Evolutionary conservation across 2,797 vertebrate species (phyloP).

Genomic region (Cyclura pinguis): DNA sequence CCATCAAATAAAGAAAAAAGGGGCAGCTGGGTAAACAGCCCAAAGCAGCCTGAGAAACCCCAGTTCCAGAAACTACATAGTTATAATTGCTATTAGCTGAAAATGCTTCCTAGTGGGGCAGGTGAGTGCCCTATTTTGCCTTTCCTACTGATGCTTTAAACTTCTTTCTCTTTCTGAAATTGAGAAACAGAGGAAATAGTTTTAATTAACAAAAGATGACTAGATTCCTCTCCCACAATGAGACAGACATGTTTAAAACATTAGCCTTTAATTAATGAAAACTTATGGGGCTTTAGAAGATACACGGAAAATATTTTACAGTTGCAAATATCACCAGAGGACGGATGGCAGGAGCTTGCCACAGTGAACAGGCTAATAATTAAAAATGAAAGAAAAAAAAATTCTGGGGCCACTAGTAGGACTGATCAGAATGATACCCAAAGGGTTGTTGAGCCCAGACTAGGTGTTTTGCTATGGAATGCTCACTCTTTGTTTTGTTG

Average conservation of each 20-base stretch:
- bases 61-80: not conserved
- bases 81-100: not conserved
- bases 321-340: not conserved
- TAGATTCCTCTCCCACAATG: not conserved
- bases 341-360: too few species aligned
- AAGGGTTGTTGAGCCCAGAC: too few species aligned
- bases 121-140: not conserved
- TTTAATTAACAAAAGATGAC: not conserved
- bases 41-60: not conserved
- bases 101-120: slow-evolving; percentile 10
- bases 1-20: not conserved
- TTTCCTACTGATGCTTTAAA: not conserved
- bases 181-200: fast-evolving
- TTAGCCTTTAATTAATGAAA: not conserved
- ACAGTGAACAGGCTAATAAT: too few species aligned
- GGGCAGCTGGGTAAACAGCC: not conserved
- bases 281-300: not conserved
- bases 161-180: not conserved
- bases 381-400: too few species aligned
- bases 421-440: too few species aligned
- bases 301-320: not conserved
- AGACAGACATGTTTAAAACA: slow-evolving; percentile 26
- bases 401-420: too few species aligned
- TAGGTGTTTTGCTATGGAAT: too few species aligned
- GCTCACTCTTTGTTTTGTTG: too few species aligned